Conservation (phyloP, 2,888 invertebrate species). For the Sinhomidia bicolor region DNA sequence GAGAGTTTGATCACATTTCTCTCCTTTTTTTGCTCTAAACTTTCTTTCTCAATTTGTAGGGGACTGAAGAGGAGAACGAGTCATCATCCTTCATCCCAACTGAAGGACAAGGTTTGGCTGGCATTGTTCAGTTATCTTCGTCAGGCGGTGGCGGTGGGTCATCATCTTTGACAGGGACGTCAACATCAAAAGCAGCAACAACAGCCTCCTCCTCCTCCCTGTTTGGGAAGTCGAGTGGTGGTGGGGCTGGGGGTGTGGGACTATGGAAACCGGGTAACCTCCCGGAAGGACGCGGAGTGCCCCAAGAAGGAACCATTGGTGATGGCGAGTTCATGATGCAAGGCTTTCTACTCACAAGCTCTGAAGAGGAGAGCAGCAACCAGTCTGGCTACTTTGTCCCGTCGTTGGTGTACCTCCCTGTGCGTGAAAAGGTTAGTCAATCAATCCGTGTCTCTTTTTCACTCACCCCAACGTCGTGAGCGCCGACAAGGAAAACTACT, state of each 20-base stretch:
- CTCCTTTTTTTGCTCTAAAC: not conserved
- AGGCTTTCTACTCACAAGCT: slow-evolving; percentile 88
- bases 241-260: slow-evolving; percentile 45
- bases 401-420: slow-evolving; percentile 96
- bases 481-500: slow-evolving; percentile 2
- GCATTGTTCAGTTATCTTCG: not conserved
- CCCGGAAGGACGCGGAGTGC: slow-evolving; percentile 82
- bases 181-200: slow-evolving; percentile 14
- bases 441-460: slow-evolving; percentile 95
- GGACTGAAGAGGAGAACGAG: slow-evolving; percentile 34
- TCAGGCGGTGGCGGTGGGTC: not conserved
- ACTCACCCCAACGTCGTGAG: slow-evolving; percentile 89
- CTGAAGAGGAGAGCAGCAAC: slow-evolving; percentile 77
- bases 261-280: slow-evolving; percentile 78
- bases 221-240: slow-evolving; percentile 18
- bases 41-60: too few species aligned
- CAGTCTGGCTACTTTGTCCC: slow-evolving; percentile 88
- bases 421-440: slow-evolving; percentile 92
- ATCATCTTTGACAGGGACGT: slow-evolving; percentile 2
- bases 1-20: not conserved
- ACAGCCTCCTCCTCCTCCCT: not conserved
- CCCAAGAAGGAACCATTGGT: slow-evolving; percentile 80
- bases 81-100: slow-evolving; percentile 4
- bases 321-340: slow-evolving; percentile 90
- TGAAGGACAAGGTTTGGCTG: slow-evolving; percentile 25